phyloP scores from a whole-genome alignment of 92 coral and sea anemone genomes.

The Desmophyllum pertusum region DNA sequence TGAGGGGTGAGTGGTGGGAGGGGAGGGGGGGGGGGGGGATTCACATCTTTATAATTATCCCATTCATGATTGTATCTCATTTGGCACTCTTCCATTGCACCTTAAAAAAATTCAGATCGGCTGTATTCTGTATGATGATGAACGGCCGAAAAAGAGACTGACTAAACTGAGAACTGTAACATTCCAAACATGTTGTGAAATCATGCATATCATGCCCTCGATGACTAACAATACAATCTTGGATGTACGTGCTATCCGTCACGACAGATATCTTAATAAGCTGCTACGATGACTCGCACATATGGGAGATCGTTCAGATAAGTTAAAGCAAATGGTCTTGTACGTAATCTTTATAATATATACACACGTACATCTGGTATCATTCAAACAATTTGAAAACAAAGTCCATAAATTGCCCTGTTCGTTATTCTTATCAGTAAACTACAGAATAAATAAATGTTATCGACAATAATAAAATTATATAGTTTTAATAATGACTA shows the following conservation, averaged over 20 bases:
- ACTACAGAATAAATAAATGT: not conserved
- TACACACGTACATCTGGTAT: not conserved
- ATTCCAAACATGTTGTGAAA: not conserved
- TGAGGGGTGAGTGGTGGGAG: too few relatives aligned
- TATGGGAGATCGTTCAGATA: too few relatives aligned
- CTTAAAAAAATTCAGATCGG: not conserved
- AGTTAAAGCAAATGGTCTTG: not conserved
- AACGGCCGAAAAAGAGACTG: not conserved
- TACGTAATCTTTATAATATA: too few relatives aligned
- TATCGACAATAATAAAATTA: not conserved
- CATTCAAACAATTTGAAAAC: not conserved
- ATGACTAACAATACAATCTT: too few relatives aligned
- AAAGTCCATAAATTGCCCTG: not conserved
- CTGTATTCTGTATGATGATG: not conserved
- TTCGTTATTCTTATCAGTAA: not conserved
- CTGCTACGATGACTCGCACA: too few relatives aligned
- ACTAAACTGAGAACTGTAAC: not conserved
- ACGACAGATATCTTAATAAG: too few relatives aligned
- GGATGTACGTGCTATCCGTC: not conserved
- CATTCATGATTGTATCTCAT: not conserved
- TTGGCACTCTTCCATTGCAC: not conserved
- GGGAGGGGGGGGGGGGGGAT: too few relatives aligned
- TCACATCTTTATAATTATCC: not conserved
- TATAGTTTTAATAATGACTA: too few relatives aligned
- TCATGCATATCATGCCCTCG: not conserved